A percentile compares a stretch with the other conserved stretches of the same genome.
Evolutionary conservation across 2,113 vertebrate genomes (phyloP).

Genomic region (Atrichornis clamosus): DNA sequence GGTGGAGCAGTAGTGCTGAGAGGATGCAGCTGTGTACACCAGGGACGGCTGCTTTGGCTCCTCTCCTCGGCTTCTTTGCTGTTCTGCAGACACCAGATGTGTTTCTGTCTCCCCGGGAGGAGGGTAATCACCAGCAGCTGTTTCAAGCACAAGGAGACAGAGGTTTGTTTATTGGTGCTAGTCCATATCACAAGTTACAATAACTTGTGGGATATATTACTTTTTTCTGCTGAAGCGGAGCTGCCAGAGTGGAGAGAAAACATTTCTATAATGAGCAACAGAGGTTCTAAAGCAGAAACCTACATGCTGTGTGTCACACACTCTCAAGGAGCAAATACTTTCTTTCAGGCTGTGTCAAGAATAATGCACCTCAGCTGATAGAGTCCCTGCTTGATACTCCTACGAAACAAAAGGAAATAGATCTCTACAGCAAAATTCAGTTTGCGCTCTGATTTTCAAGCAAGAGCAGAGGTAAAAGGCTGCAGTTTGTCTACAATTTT

Average conservation of each 20-base stretch:
- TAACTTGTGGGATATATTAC: not conserved
- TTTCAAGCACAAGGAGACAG: not conserved
- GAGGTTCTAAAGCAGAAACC: not conserved
- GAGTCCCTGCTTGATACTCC: not conserved
- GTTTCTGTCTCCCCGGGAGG: conserved; percentile 8
- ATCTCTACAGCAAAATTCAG: not conserved
- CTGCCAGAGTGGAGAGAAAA: not conserved
- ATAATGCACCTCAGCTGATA: not conserved
- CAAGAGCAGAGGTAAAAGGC: not conserved
- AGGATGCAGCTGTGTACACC: not conserved
- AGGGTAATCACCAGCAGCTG: conserved; percentile 51
- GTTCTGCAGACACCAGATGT: conserved; percentile 31
- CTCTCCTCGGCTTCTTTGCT: not conserved
- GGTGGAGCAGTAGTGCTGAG: not conserved
- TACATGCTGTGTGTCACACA: not conserved
- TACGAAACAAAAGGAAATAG: not conserved
- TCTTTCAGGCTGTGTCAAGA: not conserved
- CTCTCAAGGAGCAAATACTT: not conserved
- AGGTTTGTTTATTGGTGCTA: not conserved
- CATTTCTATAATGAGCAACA: not conserved
- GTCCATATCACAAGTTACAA: not conserved
- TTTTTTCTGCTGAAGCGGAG: not conserved
- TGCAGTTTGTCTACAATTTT: not conserved
- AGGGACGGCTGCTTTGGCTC: not conserved
- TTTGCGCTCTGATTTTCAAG: not conserved